Conservation (phyloP, 2,888 invertebrate genomes). For the Dasypogon diadema region DNA sequence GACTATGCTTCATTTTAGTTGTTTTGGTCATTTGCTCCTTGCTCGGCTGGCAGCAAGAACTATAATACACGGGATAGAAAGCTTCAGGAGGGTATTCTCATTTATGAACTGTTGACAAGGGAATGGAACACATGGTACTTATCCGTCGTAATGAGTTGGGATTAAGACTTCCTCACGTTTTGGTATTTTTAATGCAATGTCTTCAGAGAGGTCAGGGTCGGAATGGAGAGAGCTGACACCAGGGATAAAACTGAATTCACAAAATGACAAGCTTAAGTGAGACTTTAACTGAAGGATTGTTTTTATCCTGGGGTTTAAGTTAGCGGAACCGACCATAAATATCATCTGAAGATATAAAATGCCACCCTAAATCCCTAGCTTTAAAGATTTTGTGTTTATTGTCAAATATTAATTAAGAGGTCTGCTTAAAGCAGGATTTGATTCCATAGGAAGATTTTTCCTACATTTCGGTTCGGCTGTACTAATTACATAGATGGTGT, state of each 20-base stretch:
- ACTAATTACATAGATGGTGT: no score
- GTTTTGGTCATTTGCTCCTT: neutral
- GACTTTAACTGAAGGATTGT: neutral
- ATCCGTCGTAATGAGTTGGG: conserved; percentile 16
- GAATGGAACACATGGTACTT: neutral
- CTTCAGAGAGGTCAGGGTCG: conserved; percentile 3
- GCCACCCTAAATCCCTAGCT: neutral
- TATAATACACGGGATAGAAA: neutral
- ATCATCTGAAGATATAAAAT: neutral
- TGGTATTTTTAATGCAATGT: neutral
- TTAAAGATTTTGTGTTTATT: neutral
- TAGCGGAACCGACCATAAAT: neutral
- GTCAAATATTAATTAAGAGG: no score
- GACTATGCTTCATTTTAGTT: neutral
- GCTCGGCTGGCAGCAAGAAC: neutral
- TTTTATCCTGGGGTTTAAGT: neutral
- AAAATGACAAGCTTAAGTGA: neutral
- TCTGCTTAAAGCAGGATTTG: no score
- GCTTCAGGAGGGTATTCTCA: conserved; percentile 1
- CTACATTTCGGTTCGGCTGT: no score
- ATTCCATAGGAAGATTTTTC: no score
- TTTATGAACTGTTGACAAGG: conserved; percentile 4
- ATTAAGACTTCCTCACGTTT: neutral
- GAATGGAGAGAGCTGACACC: neutral
- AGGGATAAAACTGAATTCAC: conserved; percentile 14